A percentile compares a stretch with the other conserved stretches of the same genome.
phyloP scores from a whole-genome alignment of 2,113 vertebrate genomes.

The Apus apus region DNA sequence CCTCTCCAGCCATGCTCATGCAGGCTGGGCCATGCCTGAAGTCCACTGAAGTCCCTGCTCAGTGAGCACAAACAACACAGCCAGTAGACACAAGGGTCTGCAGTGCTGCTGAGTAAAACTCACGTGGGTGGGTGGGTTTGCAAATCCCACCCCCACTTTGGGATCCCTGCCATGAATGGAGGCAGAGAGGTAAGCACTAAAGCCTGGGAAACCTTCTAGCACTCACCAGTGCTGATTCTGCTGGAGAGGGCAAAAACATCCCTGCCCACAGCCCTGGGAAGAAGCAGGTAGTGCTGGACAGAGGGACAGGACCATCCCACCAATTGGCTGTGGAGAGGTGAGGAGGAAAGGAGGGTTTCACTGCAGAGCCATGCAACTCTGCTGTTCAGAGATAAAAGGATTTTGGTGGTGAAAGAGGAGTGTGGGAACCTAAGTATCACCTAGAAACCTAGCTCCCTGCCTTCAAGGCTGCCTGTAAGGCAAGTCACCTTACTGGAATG shows the following conservation, averaged over 20 bases:
- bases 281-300: background rate
- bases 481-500: background rate
- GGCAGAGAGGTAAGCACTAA: background rate
- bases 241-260: background rate
- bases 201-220: background rate
- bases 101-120: background rate
- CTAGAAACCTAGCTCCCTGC: background rate
- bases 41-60: fast-evolving
- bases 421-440: fast-evolving
- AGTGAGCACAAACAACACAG: fast-evolving
- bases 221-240: fast-evolving
- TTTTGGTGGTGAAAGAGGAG: background rate
- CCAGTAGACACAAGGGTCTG: background rate
- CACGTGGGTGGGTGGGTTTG: fast-evolving
- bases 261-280: fast-evolving
- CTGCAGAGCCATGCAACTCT: fast-evolving
- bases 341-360: background rate
- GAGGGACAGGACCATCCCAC: background rate
- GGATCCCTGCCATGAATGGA: background rate
- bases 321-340: fast-evolving
- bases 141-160: background rate
- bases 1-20: background rate
- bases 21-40: background rate
- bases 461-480: background rate
- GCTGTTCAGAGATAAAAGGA: background rate